These are phyloP conservation scores for Panthera tigris DNA, from an alignment of 2,113 vertebrate species.

Conservation along the genomic window DNA sequence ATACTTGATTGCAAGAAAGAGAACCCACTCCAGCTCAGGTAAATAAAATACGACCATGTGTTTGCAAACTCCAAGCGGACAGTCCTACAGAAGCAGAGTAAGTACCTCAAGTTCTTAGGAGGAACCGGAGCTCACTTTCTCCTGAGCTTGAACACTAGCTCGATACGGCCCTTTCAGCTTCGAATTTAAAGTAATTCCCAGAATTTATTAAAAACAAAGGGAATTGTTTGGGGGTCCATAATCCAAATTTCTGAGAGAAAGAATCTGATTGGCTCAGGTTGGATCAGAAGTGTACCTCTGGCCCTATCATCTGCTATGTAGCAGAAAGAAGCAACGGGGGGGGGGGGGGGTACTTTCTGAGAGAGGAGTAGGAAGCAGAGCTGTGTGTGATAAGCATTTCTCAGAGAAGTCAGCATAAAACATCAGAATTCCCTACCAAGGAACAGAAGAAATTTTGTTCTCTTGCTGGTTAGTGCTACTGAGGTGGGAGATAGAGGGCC, in stretches of 20 bases:
- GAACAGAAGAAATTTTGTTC: neutral
- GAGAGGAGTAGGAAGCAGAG: neutral
- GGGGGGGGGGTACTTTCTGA: neutral
- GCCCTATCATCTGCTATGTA: too few relatives aligned
- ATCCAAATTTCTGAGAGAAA: neutral
- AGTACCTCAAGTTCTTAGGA: neutral
- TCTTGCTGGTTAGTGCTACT: neutral
- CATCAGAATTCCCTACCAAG: neutral
- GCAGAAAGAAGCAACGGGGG: neutral
- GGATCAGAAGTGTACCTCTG: fast-evolving
- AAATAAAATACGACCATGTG: neutral
- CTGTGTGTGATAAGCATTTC: neutral
- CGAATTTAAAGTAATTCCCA: neutral
- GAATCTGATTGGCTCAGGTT: neutral
- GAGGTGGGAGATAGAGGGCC: neutral
- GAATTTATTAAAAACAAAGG: neutral
- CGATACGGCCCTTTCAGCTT: neutral
- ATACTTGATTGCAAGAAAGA: neutral
- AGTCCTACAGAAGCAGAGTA: neutral
- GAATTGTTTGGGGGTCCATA: neutral
- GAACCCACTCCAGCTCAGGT: neutral
- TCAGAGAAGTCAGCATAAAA: neutral
- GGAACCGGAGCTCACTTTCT: neutral
- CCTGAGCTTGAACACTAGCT: neutral
- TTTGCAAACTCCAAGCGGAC: neutral